A percentile compares a stretch with the other conserved stretches of the same genome.
Conservation (phyloP, 2,113 vertebrate species). For the Australoheros scitulus region DNA sequence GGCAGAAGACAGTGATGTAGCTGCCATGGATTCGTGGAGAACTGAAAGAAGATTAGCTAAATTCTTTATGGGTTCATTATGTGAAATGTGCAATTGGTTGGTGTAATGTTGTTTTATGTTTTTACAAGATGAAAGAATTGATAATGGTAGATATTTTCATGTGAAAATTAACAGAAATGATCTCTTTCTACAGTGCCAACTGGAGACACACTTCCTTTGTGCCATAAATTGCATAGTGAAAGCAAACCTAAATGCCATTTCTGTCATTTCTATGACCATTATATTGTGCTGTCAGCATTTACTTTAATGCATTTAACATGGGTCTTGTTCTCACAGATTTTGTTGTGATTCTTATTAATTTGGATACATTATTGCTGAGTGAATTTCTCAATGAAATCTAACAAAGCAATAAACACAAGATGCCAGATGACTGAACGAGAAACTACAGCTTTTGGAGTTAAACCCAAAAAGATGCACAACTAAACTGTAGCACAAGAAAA, state of each 20-base stretch:
- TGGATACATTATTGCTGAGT: background rate
- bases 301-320: background rate
- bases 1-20: background rate
- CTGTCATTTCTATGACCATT: background rate
- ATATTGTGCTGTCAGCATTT: too few relatives aligned
- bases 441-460: background rate
- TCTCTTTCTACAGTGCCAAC: background rate
- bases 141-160: background rate
- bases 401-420: background rate
- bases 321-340: conserved; percentile 11
- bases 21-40: conserved; percentile 5
- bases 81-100: background rate
- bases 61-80: background rate
- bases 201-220: background rate
- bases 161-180: background rate
- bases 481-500: background rate
- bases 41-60: background rate
- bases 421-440: background rate
- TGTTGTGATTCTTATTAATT: background rate
- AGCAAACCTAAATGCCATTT: conserved; percentile 4
- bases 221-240: background rate
- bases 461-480: background rate
- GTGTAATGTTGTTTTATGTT: background rate
- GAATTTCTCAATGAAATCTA: background rate
- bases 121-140: too few relatives aligned